A percentile compares a stretch with the other conserved stretches of the same genome.
Evolutionary conservation across 2,888 invertebrate genomes (phyloP).

Genomic region (Dolichopus griseipennis): DNA sequence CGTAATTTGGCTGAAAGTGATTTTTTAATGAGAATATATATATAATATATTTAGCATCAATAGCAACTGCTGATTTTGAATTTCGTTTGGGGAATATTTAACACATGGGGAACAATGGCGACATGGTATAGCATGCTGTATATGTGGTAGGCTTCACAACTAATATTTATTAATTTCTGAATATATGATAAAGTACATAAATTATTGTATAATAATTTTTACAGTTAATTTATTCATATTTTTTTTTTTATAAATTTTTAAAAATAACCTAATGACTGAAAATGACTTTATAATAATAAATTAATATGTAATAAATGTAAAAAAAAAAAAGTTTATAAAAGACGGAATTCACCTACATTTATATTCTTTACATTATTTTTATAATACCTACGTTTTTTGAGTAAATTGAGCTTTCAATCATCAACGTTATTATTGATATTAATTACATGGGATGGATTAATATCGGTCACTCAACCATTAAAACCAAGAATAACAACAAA

Average conservation of each 20-base stretch:
- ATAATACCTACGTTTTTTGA: slow-evolving; percentile 46
- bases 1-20: slow-evolving; percentile 55
- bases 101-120: slow-evolving; percentile 51
- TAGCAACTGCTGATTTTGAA: slow-evolving; percentile 48
- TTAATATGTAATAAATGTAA: no score
- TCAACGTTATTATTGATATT: slow-evolving; percentile 52
- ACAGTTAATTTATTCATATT: not conserved
- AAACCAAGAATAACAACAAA: slow-evolving; percentile 36
- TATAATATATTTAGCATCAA: slow-evolving; percentile 52
- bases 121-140: slow-evolving; percentile 47
- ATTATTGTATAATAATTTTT: no score
- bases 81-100: slow-evolving; percentile 50
- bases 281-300: no score
- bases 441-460: slow-evolving; percentile 54
- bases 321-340: not conserved
- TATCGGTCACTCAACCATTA: slow-evolving; percentile 52
- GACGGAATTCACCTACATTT: not conserved
- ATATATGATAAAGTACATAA: not conserved
- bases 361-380: not conserved
- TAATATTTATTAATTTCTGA: not conserved
- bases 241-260: no score
- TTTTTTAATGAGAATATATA: slow-evolving; percentile 54
- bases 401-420: slow-evolving; percentile 53
- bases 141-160: slow-evolving; percentile 45
- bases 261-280: no score